Percentiles rank a stretch among this genome's conserved stretches.
Conservation (phyloP, 1,140 invertebrate genomes). For the Galleria mellonella region DNA sequence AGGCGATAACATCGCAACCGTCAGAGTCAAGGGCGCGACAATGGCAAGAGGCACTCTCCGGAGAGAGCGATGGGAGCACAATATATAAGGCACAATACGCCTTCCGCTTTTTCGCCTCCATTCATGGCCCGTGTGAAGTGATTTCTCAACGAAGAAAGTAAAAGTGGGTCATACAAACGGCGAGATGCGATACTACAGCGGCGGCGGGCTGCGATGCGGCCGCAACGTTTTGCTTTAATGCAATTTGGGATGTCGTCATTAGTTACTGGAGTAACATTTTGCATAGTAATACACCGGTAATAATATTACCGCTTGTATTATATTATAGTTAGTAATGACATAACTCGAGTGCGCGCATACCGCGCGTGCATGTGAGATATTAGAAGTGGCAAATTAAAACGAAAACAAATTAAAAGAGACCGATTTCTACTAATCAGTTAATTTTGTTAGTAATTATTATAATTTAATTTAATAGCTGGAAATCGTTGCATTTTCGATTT, state of each 20-base stretch:
- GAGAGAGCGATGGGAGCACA: constrained; percentile 51
- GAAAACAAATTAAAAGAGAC: too few relatives aligned
- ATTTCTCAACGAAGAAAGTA: constrained; percentile 62
- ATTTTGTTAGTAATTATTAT: too few relatives aligned
- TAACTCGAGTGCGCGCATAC: too few relatives aligned
- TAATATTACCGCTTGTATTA: not conserved
- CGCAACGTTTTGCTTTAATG: constrained; percentile 20
- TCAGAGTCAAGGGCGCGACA: not conserved
- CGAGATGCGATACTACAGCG: not conserved
- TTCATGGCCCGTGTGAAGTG: constrained; percentile 56
- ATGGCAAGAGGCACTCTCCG: constrained; percentile 27
- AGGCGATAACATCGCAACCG: too few relatives aligned
- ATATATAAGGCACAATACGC: constrained; percentile 30
- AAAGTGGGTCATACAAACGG: constrained; percentile 42
- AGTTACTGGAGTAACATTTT: constrained; percentile 6
- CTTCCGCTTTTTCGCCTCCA: constrained; percentile 56
- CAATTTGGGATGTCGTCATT: constrained; percentile 15
- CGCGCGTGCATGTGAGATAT: too few relatives aligned
- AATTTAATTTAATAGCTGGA: too few relatives aligned
- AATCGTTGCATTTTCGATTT: too few relatives aligned
- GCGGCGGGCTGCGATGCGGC: not conserved
- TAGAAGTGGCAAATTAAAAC: too few relatives aligned
- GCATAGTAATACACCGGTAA: not conserved
- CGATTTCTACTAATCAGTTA: too few relatives aligned
- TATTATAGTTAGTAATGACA: too few relatives aligned